Evolutionary conservation across 2,113 vertebrate genomes (phyloP), one percentile per base, ranked within the genome.

Genomic region (Anthoscopus minutus): DNA sequence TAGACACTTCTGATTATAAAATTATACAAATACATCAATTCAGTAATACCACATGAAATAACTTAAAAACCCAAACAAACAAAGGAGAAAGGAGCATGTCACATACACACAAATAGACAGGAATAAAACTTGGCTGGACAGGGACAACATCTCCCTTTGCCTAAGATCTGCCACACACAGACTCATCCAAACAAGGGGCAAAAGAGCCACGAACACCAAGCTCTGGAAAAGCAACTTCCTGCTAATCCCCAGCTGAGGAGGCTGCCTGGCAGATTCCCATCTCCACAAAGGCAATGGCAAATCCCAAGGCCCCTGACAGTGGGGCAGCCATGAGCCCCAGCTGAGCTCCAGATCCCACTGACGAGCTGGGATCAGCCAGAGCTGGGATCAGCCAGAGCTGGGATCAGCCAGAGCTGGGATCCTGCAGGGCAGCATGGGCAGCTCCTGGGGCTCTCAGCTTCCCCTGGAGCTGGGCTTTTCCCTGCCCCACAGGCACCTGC

Each of bases 321-420:
- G n/a, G n/a, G n/a, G n/a, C n/a, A n/a, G n/a, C 18, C 28, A 1
- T 2, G 65, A 90, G 45, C 81, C 42, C 27, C 35, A 20, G 11
- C 60, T 48, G 78, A 24, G 2, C 30, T 30, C 21, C 73, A 73
- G 37, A 10, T 35, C 14, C 21, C 0, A 0, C 16, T 23, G 70
- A 10, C 3, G 30, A 86, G 47, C 3, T 2, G 66, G n/a, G n/a
- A n/a, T n/a, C n/a, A n/a, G n/a, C 23, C 64, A 1, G 0, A 15
- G 27, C 56, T 3, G 4, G 58, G 74, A 4, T 13, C 13, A n/a
- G n/a, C 23, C 64, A 1, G 0, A 15, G 27, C 56, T 3, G 4
- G 58, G 74, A 4, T 13, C 13, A n/a, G n/a, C 23, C 64, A 1
- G 0, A 15, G 27, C 56, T 3, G 4, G 58, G 74, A 4, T 13